phyloP scores from a whole-genome alignment of 2,113 vertebrate genomes.

The Apodemus sylvaticus region DNA sequence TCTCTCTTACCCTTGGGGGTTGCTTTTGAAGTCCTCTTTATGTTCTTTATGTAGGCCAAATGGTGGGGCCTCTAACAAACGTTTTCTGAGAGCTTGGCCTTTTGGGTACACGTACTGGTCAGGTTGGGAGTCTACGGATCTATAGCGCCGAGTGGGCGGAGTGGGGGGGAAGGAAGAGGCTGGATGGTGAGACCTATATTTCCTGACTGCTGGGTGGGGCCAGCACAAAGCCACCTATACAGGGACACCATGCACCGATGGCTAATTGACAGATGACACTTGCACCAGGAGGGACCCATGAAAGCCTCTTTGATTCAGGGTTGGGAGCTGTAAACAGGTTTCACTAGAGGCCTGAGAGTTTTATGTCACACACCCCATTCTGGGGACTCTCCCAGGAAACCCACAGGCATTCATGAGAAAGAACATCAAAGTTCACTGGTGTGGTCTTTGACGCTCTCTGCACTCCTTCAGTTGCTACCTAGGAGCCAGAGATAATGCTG shows the following conservation, averaged over 20 bases:
- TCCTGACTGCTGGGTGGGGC: not conserved
- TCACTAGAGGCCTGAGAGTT: not conserved
- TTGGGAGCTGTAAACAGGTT: not conserved
- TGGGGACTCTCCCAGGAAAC: not conserved
- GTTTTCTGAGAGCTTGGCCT: not conserved
- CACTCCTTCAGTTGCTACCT: not conserved
- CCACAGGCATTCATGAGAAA: not conserved
- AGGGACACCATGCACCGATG: not conserved
- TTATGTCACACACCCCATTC: not conserved
- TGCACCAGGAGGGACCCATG: not conserved
- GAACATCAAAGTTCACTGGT: not conserved
- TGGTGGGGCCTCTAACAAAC: not conserved
- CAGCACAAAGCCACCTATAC: not conserved
- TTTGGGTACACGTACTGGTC: not conserved
- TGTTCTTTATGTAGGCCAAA: not conserved
- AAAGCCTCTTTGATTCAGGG: not conserved
- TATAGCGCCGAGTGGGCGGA: not conserved
- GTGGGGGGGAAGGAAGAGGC: not conserved
- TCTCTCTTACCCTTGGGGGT: not conserved
- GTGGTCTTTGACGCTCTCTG: not conserved
- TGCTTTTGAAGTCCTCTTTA: not conserved
- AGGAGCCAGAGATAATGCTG: not conserved
- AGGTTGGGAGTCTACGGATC: not conserved
- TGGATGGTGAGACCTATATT: not conserved
- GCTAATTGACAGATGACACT: not conserved